These are phyloP conservation scores for Nannoperca australis DNA, from an alignment of 2,797 vertebrate genomes.

Conservation along the genomic window DNA sequence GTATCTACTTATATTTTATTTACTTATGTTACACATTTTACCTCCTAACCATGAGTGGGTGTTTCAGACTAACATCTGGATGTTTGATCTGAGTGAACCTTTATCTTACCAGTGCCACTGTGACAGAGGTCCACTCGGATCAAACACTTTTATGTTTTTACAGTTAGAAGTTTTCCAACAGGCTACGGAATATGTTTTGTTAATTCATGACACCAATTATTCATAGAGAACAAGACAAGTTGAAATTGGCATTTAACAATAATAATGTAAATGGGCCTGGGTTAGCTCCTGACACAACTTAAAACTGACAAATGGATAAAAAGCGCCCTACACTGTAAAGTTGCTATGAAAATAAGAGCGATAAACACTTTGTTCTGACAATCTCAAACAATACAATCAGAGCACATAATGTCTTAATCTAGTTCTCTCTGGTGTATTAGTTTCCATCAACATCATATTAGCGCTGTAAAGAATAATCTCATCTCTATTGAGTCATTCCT, in stretches of 20 bases:
- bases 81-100: not conserved
- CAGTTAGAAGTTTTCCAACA: not conserved
- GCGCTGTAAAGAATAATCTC: not conserved
- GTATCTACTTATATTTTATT: too few species aligned
- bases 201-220: not conserved
- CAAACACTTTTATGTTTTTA: not conserved
- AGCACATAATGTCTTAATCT: not conserved
- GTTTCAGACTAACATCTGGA: not conserved
- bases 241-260: not conserved
- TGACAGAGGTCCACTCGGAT: not conserved
- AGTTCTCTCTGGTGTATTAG: not conserved
- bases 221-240: not conserved
- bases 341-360: not conserved
- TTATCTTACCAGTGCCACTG: not conserved
- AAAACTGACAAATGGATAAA: not conserved
- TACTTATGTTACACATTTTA: too few species aligned
- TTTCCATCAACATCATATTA: not conserved
- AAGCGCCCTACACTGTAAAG: not conserved
- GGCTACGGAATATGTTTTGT: not conserved
- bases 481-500: slow-evolving; percentile 1
- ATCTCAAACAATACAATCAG: not conserved
- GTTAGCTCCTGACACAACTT: not conserved
- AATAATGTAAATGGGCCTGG: not conserved
- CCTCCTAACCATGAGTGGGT: not conserved
- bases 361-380: not conserved